phyloP scores from a whole-genome alignment of 1,140 invertebrate species.

The Rhagoletis zephyria region DNA sequence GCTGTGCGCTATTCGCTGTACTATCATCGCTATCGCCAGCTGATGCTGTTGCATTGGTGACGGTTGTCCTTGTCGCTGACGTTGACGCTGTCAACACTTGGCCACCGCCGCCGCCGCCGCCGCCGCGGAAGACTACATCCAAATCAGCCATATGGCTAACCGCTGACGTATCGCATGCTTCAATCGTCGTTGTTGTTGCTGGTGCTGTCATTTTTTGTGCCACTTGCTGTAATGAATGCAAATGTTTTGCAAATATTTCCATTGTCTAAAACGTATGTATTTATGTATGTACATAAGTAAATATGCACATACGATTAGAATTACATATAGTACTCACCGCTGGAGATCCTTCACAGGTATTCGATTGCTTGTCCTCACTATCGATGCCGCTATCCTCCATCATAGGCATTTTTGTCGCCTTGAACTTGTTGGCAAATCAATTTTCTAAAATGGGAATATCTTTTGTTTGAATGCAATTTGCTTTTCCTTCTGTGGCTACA shows the following conservation, averaged over 20 bases:
- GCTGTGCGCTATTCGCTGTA: conserved; percentile 59
- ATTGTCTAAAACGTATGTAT: not conserved
- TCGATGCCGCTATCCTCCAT: conserved; percentile 72
- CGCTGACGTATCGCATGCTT: not conserved
- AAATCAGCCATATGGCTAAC: conserved; percentile 56
- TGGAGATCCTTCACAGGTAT: conserved; percentile 62
- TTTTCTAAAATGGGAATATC: not conserved
- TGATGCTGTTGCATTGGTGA: not conserved
- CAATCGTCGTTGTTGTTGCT: not conserved
- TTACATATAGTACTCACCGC: conserved; percentile 1
- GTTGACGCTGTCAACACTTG: not conserved
- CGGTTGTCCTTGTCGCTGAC: not conserved
- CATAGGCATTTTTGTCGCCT: conserved; percentile 30
- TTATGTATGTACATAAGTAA: no score
- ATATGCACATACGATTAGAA: no score
- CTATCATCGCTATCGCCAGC: conserved; percentile 58
- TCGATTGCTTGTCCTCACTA: conserved; percentile 70
- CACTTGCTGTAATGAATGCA: conserved; percentile 14
- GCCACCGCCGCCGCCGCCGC: not conserved
- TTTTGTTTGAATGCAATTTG: conserved; percentile 27
- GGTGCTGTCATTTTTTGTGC: conserved; percentile 35
- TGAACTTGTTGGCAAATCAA: not conserved
- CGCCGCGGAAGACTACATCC: conserved; percentile 55
- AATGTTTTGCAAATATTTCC: not conserved
- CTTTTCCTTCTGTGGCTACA: conserved; percentile 23